Evolutionary conservation across 2,888 invertebrate species (phyloP).

Genomic region (Aporophyla nigra): DNA sequence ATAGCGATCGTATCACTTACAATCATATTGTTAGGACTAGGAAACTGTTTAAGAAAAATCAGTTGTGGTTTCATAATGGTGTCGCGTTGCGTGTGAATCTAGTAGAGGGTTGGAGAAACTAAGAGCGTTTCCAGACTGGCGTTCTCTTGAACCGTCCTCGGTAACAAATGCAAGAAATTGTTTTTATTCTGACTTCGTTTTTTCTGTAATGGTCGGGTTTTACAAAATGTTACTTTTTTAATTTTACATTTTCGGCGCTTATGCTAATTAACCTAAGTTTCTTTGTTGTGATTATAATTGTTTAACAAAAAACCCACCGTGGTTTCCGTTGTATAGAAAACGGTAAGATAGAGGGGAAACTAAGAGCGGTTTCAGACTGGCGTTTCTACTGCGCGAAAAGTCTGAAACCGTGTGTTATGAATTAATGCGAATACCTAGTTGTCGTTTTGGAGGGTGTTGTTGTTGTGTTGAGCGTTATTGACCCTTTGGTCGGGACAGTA

Average conservation of each 20-base stretch:
- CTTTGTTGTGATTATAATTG: no score
- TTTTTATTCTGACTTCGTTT: no score
- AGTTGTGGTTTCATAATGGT: neutral
- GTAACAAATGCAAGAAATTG: no score
- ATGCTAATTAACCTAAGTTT: no score
- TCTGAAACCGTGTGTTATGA: no score
- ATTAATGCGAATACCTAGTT: neutral
- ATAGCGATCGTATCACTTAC: neutral
- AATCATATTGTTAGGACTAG: neutral
- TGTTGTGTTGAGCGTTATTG: neutral
- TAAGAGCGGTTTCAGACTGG: neutral
- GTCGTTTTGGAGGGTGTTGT: constrained; percentile 7
- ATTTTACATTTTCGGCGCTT: no score
- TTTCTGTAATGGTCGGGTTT: no score
- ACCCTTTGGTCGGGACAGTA: neutral
- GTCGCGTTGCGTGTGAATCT: neutral
- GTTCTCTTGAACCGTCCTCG: neutral
- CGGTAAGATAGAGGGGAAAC: neutral
- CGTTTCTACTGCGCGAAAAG: no score
- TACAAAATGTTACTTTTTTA: neutral
- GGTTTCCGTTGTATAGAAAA: neutral
- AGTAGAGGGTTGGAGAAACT: neutral
- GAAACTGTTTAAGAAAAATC: neutral
- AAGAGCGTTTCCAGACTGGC: neutral
- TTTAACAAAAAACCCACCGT: neutral